Base-by-base conservation (phyloP, 2,113 vertebrate species). In the Candoia aspera region DNA sequence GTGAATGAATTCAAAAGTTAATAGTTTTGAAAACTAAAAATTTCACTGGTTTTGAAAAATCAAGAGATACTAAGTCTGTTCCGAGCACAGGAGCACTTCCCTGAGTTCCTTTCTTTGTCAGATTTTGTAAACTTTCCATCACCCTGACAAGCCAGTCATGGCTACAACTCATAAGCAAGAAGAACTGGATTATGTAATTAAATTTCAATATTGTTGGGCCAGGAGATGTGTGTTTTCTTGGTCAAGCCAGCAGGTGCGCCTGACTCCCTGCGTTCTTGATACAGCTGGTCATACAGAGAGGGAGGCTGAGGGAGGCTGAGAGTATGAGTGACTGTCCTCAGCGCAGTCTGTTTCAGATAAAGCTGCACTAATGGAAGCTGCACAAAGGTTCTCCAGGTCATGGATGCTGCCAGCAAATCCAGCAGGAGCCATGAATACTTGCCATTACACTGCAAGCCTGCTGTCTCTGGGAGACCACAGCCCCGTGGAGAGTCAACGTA, bases 171-270 rank as follows among this genome's bases (percentile, higher is more conserved):
- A 8, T 64, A 86, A 8, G 8, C 33, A 57, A n/a, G 19, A 2
- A 26, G 79, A 94, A 60, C 60, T 86, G 88, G n/a, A 73, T 94
- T 90, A 94, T 93, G 93, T 92, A 93, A 96, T 96, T 96, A 94
- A 95, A 96, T 24, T 87, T 83, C 90, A 93, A 54, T 90, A 90
- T 95, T 96, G 93, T 93, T 91, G 94, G 94, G 93, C 49, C 11
- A 26, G 87, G 37, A 17, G 26, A 53, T 84, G 8, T 12, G 15
- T 49, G 9, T 58, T 17, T 57, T 6, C 58, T 15, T 23, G 26
- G 33, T 17, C 57, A 15, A 58, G 68, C 11, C 73, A 57, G 24
- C 23, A 19, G 21, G 4, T 23, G 1, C 13, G 26, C 68, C 13
- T 83, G 37, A 3, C 21, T 21, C 37, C 24, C 6, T 12, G 83